Conservation (phyloP, 2,113 vertebrate genomes). For the Fulmarus glacialis region DNA sequence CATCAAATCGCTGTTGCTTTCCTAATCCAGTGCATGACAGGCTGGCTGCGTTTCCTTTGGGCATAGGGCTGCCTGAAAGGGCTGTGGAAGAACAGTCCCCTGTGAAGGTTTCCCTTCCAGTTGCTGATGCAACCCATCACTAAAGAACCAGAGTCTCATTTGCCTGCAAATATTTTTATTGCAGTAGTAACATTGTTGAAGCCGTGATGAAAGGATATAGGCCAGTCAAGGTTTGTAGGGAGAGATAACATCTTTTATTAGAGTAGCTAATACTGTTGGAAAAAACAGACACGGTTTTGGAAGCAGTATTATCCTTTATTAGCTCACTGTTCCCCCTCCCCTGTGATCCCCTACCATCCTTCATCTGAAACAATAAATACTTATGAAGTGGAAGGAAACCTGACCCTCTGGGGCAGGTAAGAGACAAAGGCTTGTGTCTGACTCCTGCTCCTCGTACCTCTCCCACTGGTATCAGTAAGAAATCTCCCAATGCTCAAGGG, state of each 20-base stretch:
- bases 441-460: slow-evolving; percentile 6
- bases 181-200: slow-evolving; percentile 4
- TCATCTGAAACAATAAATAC: slow-evolving; percentile 68
- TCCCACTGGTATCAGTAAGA: neutral
- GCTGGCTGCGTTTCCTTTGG: neutral
- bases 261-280: slow-evolving; percentile 34
- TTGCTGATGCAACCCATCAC: neutral
- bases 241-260: slow-evolving; percentile 62
- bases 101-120: neutral
- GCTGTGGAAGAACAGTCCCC: neutral
- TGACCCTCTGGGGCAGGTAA: slow-evolving; percentile 61
- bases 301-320: slow-evolving; percentile 62
- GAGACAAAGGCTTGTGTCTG: slow-evolving; percentile 62
- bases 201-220: slow-evolving; percentile 13
- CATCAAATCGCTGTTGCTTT: neutral
- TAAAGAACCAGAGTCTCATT: neutral
- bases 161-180: slow-evolving; percentile 20
- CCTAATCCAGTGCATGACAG: neutral
- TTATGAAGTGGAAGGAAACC: slow-evolving; percentile 63
- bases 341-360: slow-evolving; percentile 34
- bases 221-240: slow-evolving; percentile 40
- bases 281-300: slow-evolving; percentile 56
- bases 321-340: slow-evolving; percentile 10
- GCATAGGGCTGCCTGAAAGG: neutral
- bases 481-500: slow-evolving; percentile 10